Evolutionary conservation across 2,888 invertebrate species (phyloP).

Genomic region (Drosophila infuscata): DNA sequence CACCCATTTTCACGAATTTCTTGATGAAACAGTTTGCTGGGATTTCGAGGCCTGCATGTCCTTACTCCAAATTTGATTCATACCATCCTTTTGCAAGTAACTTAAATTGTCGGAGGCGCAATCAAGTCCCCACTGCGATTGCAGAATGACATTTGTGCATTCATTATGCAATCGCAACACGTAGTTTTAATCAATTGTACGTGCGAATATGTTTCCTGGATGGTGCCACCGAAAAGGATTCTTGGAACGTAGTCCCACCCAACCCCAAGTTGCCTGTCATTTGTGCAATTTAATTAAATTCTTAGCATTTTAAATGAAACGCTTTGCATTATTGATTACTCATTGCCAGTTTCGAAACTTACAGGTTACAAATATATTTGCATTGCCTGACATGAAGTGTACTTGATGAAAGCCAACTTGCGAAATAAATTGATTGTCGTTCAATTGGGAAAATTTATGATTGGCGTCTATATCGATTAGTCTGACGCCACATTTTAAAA

Average conservation of each 20-base stretch:
- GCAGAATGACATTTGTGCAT: conserved; percentile 41
- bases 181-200: conserved; percentile 82
- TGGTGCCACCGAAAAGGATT: conserved; percentile 10
- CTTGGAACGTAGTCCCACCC: neutral
- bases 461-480: conserved; percentile 10
- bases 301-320: conserved; percentile 26
- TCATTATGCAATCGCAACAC: conserved; percentile 79
- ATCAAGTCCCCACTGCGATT: conserved; percentile 16
- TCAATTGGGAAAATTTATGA: neutral
- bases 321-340: conserved; percentile 27
- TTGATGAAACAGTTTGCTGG: conserved; percentile 32
- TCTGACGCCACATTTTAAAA: conserved; percentile 26
- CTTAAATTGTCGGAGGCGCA: conserved; percentile 36
- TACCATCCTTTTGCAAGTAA: conserved; percentile 13
- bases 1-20: conserved; percentile 18
- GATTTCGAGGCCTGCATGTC: conserved; percentile 2
- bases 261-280: conserved; percentile 25
- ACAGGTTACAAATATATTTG: neutral
- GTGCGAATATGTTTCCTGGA: conserved; percentile 63
- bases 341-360: neutral
- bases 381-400: neutral
- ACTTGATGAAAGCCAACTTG: neutral
- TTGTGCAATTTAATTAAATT: conserved; percentile 54
- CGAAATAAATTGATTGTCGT: too few relatives aligned
- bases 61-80: neutral